Percentiles rank a stretch among this genome's conserved stretches.
phyloP scores from a whole-genome alignment of 2,888 invertebrate genomes.

The Torymus aiolomorphi region DNA sequence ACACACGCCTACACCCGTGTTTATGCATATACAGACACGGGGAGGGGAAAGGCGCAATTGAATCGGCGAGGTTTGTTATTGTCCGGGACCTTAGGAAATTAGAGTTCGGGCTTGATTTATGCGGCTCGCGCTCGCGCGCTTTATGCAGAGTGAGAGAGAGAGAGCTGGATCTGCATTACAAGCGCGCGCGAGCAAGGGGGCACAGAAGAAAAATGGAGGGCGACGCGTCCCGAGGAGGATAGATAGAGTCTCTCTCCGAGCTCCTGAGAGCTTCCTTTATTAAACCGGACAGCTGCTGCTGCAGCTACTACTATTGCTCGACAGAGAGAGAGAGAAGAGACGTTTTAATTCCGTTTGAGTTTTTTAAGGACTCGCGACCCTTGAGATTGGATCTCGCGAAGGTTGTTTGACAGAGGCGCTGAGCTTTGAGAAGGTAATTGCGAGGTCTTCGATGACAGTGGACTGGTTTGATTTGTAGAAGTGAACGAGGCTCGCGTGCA shows the following conservation, averaged over 20 bases:
- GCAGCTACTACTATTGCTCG: too few species aligned
- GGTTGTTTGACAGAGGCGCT: too few species aligned
- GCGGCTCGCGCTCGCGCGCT: conserved; percentile 11
- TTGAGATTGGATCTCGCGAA: neutral
- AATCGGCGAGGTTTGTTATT: conserved; percentile 48
- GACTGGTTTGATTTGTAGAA: too few species aligned
- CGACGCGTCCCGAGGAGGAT: neutral
- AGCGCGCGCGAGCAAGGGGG: neutral
- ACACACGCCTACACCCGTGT: neutral
- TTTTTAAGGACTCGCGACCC: neutral
- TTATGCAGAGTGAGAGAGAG: conserved; percentile 18
- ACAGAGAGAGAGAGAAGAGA: neutral
- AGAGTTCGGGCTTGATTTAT: conserved; percentile 49
- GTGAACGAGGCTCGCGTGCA: too few species aligned
- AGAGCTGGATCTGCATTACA: conserved; percentile 46
- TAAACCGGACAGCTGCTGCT: too few species aligned
- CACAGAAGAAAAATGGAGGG: conserved; percentile 42
- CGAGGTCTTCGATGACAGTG: too few species aligned
- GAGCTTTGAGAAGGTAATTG: too few species aligned
- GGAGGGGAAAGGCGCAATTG: conserved; percentile 37
- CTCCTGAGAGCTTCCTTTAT: too few species aligned
- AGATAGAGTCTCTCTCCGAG: too few species aligned
- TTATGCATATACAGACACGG: neutral
- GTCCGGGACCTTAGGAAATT: conserved; percentile 52
- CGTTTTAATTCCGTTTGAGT: neutral